Base-by-base conservation (phyloP, 2,113 vertebrate genomes). In the Spilogale gracilis region DNA sequence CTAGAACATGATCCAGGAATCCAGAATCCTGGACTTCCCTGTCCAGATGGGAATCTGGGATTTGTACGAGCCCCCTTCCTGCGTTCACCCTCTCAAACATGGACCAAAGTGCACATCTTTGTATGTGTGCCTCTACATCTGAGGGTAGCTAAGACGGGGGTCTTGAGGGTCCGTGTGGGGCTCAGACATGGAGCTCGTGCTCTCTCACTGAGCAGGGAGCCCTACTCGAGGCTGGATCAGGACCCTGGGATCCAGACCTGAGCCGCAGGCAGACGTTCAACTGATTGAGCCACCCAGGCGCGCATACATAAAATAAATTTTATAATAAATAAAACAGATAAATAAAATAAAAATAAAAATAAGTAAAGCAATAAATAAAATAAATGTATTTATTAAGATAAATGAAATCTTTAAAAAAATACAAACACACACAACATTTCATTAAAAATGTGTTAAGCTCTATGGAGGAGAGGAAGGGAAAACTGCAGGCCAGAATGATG, bases 401-500 rank as follows among this genome's bases (percentile, higher is more conserved):
- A 27, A 12, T 30, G 30, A 63, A 63, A 27, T 12, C 61, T 63
- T 25, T 48, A 23, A 27, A 23, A 23, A 9, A n/a, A 43, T 73
- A 58, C 9, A 23, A 52, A 81, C 18, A 63, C 58, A 79, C 45
- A 60, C 30, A 71, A 78, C 16, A 9, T 60, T 48, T 91, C 10
- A 61, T 54, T 95, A 76, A 88, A 91, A 76, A 0, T 79, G 73
- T 74, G 67, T 73, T 87, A 43, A 95, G 32, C 27, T 86, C 48
- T 43, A 16, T 6, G 58, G 71, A 85, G 56, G 65, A 65, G 91
- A 81, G 91, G 27, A 65, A 67, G 65, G 25, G 21, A 87, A 76
- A 78, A 43, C 25, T 18, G 2, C 9, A 27, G 92, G 25, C 32
- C 60, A 81, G n/a, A 88, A 71, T 71, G 60, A 56, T 0, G 13